Evolutionary conservation across 2,113 vertebrate species (phyloP), one percentile per base, ranked within the genome.

Genomic region (Rhinolophus sinicus): DNA sequence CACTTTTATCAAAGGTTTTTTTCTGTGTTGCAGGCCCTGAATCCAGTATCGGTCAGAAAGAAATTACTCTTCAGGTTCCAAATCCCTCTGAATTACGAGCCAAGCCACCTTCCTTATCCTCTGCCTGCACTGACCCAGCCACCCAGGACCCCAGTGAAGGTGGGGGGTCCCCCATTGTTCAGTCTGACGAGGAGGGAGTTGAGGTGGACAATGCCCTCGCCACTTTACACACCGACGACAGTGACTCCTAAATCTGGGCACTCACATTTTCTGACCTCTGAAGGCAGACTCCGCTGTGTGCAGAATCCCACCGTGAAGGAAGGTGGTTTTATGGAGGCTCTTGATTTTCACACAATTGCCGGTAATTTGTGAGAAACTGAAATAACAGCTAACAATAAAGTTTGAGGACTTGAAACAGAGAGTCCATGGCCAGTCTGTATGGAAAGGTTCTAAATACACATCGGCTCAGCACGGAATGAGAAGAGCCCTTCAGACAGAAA

Each of bases 1-100:
- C 35, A 0, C 11, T 22, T 19, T 7, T 1, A 2, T 44, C 56
- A 77, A 11, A 35, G 1, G 3, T 15, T 28, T 60, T 76, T 62
- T 80, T 40, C 64, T 88, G 0, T 26, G 72, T 88, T 1, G 22
- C 97, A 99, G 99, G 98, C 64, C 99, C 99, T 0, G 99, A 99
- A 0, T 96, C 98, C 2, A 98, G 93, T 96, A 94, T 98, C 5
- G 98, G 98, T 33, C 98, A 98, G 97, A 98, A 93, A 0, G 99
- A 99, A 98, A 99, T 99, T 72, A 99, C 98, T 0, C 99, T 99
- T 30, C 99, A 99, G 98, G 99, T 99, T 65, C 99, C 99, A 7
- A 98, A 98, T 18, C 99, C 99, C 97, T 98, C 99, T 0, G 99
- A 98, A 35, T 75, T 99, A 0, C 98, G 98, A 35, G 98, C 99